Evolutionary conservation across 1,140 invertebrate genomes (phyloP).

Genomic region (Drosophila cardini): DNA sequence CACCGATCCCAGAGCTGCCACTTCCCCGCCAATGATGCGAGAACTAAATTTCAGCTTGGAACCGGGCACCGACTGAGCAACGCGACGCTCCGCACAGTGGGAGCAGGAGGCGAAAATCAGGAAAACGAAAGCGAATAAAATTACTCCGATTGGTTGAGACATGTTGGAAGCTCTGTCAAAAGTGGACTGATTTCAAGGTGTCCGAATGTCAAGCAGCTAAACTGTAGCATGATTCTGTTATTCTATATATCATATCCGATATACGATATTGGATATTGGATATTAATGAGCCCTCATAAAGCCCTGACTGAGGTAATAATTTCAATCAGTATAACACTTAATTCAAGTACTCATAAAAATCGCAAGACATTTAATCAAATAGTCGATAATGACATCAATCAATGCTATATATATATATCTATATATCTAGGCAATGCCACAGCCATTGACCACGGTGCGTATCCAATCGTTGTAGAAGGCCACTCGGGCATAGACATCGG

Average conservation of each 20-base stretch:
- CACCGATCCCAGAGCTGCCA: constrained; percentile 74
- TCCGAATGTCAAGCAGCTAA: constrained; percentile 36
- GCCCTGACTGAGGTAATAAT: constrained; percentile 33
- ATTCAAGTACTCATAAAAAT: constrained; percentile 53
- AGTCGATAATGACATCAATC: constrained; percentile 15
- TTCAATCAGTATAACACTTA: constrained; percentile 55
- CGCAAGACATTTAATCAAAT: constrained; percentile 52
- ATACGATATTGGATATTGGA: constrained; percentile 13
- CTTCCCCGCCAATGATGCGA: constrained; percentile 84
- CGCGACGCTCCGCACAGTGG: constrained; percentile 27
- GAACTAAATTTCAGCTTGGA: constrained; percentile 17
- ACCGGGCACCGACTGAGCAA: not conserved
- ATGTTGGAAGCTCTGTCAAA: constrained; percentile 51
- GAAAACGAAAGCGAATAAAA: constrained; percentile 5
- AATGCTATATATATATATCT: not conserved
- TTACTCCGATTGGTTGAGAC: constrained; percentile 51
- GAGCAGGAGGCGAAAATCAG: constrained; percentile 38
- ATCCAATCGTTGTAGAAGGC: constrained; percentile 84
- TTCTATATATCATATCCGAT: too few species aligned
- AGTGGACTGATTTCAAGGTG: constrained; percentile 54
- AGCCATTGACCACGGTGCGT: constrained; percentile 70
- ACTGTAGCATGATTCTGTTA: constrained; percentile 11
- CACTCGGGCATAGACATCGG: constrained; percentile 85
- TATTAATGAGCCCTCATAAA: constrained; percentile 66
- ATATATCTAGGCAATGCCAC: constrained; percentile 43